Base-by-base conservation (phyloP, 2,888 invertebrate species). In the Yponomeuta plumbellus region DNA sequence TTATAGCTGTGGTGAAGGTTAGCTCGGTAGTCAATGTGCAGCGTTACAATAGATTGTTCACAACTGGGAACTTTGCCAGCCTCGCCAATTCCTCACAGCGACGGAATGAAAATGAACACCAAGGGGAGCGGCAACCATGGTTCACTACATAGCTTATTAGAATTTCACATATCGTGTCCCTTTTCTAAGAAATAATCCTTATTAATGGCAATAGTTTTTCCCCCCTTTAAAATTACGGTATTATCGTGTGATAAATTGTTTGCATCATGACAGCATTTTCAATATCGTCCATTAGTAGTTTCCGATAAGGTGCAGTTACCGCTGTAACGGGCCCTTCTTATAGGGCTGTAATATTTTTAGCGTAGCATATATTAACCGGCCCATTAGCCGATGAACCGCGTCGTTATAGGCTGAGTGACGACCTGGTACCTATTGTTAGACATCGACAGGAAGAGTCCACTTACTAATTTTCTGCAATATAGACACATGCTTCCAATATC, bases 381-480 rank as follows among this genome's bases (percentile, higher is more conserved):
- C 82, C 81, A 86, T 86, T 85, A 85, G 74, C 75, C 71, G 77
- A 80, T 81, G 79, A 79, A 71, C 76, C 73, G 76, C 73, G 79
- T 76, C 79, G 80, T 81, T 82, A 80, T 81, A 81, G 78, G 78
- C 79, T 77, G 80, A 78, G 76, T 80, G 81, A 81, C 78, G 80
- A 82, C 81, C 79, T 83, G 79, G 79, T 79, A 79, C 77, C 77
- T 83, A 83, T 85, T 85, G 78, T 80, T 81, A 77, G 79, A 76
- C 70, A 69, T 68, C 67, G 71, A 66, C 67, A 65, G 52, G 26
- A 39, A 39, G 21, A 21, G 10, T 22, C 8, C 13, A 62, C 34
- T 62, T n/a, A 34, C 17, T n/a, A n/a, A 13, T n/a, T 58, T n/a
- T 52, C 57, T 64, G 52, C 44, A 64, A 44, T 44, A 52, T 22